Base-by-base conservation (phyloP, 2,888 invertebrate species). In the Xylota segnis region DNA sequence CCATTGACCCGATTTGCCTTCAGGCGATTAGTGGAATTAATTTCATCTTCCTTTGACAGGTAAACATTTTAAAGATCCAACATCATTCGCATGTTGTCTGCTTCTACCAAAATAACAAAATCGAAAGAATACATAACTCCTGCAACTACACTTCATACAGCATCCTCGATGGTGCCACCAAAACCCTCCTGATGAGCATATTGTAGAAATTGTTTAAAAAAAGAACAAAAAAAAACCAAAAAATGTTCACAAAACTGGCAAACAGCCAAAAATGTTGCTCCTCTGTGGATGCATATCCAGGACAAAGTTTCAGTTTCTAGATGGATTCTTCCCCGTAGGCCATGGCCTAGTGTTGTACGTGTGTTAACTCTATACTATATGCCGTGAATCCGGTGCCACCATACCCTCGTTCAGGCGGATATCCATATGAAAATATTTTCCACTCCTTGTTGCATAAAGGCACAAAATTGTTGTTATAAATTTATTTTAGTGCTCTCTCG, bases 281-380 rank as follows among this genome's bases (percentile, higher is more conserved):
- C 45, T 66, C 34, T 77, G 34, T 59, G 59, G 45, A 43, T 81
- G 59, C 52, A 79, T 63, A 74, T 70, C 74, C 81, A 68, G 84
- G 81, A 81, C 81, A 81, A 84, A 84, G 84, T 84, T 84, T 83
- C 68, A 63, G 74, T 78, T 78, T 71, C 74, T 84, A 79, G 79
- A 79, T 70, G 79, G 79, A 79, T 79, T 58, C 54, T 40, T 50
- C 52, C 58, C 84, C 65, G 52, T 54, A 54, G 65, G 84, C 75
- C 70, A 70, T 79, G 82, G 82, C 76, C 82, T 82, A 70, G 59
- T 70, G 59, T 56, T 47, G 54, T 59, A 23, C 27, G 29, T 50
- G 61, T 70, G 37, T 16, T 40, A 59, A n/a, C 37, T 23, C 2
- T 34, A 47, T 47, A 23, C 2, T 34, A 47, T 47, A 59, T 9